These are phyloP conservation scores for Agrochola litura DNA, from an alignment of 2,888 invertebrate genomes.

Conservation along the genomic window DNA sequence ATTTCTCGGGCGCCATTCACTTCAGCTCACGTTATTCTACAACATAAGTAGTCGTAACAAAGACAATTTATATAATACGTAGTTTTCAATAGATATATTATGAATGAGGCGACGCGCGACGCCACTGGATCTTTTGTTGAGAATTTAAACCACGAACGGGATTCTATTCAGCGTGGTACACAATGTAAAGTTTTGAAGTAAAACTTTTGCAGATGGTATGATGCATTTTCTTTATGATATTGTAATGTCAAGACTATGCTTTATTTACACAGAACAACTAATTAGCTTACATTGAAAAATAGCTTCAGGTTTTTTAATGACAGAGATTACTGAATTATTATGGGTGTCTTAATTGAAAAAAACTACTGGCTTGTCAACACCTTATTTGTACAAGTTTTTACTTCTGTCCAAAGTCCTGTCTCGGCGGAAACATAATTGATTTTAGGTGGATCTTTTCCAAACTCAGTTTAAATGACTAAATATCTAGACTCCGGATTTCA, in stretches of 20 bases:
- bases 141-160: constrained; percentile 42
- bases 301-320: neutral
- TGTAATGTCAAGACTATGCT: neutral
- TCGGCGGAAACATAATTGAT: neutral
- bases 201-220: constrained; percentile 23
- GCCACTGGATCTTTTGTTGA: constrained; percentile 47
- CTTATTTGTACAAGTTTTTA: neutral
- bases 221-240: constrained; percentile 18
- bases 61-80: constrained; percentile 32
- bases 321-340: neutral
- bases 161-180: constrained; percentile 41
- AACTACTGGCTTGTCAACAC: neutral
- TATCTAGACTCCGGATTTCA: neutral
- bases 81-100: constrained; percentile 33
- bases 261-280: neutral
- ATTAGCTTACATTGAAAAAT: neutral
- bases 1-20: neutral
- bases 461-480: neutral
- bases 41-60: constrained; percentile 16
- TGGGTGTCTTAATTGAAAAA: neutral
- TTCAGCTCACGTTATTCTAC: neutral
- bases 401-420: no score
- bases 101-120: constrained; percentile 16
- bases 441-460: neutral
- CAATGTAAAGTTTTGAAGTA: constrained; percentile 43